Evolutionary conservation across 53 echinoderm and acorn worm species (phyloP), one percentile per base, ranked within the genome.

Genomic region (Echinometra lucunter): DNA sequence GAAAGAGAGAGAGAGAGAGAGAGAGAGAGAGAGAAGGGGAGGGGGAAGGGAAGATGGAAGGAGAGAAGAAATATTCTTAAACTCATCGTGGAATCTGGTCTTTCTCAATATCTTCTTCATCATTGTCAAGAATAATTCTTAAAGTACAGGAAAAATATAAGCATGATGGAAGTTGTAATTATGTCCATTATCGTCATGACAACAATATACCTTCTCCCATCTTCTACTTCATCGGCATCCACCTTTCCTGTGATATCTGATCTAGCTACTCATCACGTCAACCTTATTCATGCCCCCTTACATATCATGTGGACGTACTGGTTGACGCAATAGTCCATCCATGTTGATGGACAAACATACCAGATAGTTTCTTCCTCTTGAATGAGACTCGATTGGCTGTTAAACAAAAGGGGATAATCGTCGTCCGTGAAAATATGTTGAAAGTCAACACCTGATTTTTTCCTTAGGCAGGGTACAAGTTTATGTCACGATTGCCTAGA

Each of bases 321-420:
- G 81, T 81, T 81, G 81, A 81, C 44, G 81, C 15, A 81, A 81
- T 28, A 21, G 44, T 81, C 81, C 44, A 81, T 19, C 18, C 81
- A 28, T 44, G 81, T 81, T 81, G 81, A 81, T 42, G 44, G 81
- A 81, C 44, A 81, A 81, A 88, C 88, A 53, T 32, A 88, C 88
- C 53, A 27, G 47, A 88, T 88, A 42, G 27, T 57, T 30, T 88
- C 25, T 69, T 69, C 69, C 69, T 30, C 69, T 32, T 11, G 12
- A 11, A 69, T 30, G 34, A 30, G 12, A 13, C 34, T 10, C 9
- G 69, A 69, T 69, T 34, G 1, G 69, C 30, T 69, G 69, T 69
- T 34, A 30, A 69, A 69, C 34, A 69, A 30, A 30, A 34, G 32
- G 30, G 13, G 63, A 25, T 7, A 21, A 63, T 25, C 63, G 23